Percentiles rank a stretch among this genome's conserved stretches.
These are phyloP conservation scores for Nothobranchius kuhntae DNA, from an alignment of 2,113 vertebrate species.

Conservation along the genomic window DNA sequence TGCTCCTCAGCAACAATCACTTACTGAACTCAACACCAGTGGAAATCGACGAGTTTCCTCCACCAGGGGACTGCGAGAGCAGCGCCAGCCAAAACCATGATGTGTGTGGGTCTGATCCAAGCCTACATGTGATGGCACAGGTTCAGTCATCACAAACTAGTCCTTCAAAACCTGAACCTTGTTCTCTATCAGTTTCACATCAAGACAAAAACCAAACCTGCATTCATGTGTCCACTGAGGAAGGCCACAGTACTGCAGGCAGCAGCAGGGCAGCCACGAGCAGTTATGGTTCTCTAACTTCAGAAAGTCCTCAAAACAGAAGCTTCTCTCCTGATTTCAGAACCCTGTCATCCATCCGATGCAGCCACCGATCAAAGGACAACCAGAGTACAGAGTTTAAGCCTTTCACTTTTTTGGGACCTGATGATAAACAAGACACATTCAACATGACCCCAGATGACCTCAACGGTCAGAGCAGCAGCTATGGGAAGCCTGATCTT, in stretches of 20 bases:
- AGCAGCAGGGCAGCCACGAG: not conserved
- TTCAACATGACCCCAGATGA: not conserved
- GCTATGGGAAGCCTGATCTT: constrained; percentile 18
- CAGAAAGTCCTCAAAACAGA: not conserved
- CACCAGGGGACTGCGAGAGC: constrained; percentile 37
- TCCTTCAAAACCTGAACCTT: not conserved
- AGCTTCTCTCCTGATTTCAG: constrained; percentile 3
- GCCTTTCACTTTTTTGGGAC: not conserved
- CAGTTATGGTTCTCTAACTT: not conserved
- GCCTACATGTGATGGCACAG: not conserved
- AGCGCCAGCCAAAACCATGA: constrained; percentile 10
- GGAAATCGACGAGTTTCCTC: constrained; percentile 23
- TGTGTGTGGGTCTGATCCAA: not conserved
- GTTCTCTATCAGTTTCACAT: constrained; percentile 1
- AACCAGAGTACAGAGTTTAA: not conserved
- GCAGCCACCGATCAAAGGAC: not conserved
- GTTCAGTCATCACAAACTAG: no score
- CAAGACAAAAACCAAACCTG: constrained; percentile 21
- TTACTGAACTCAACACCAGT: constrained; percentile 1
- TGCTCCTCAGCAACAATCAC: constrained; percentile 1
- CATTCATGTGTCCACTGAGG: not conserved
- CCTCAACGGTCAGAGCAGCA: not conserved
- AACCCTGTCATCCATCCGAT: not conserved
- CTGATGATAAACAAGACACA: not conserved
- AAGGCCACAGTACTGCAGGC: not conserved